Evolutionary conservation across 2,888 invertebrate species (phyloP), one percentile per base, ranked within the genome.

Genomic region (Drosophila eohydei): DNA sequence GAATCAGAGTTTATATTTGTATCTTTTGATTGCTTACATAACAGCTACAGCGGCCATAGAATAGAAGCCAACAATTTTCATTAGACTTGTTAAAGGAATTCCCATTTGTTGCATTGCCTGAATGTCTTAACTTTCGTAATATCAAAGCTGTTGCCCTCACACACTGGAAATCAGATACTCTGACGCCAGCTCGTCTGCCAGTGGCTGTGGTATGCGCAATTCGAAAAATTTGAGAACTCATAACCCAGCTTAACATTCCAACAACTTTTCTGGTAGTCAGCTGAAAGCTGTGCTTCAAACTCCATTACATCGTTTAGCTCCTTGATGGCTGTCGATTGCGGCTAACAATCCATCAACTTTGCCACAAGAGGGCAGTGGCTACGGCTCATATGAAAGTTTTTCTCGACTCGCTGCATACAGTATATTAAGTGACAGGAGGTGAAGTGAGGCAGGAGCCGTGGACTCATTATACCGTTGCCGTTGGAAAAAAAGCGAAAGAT

Each of bases 151-250:
- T n/a, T 26, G 28, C 3, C 7, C 16, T 14, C n/a, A 32, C 26
- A 16, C 12, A 21, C 2, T 6, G 14, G 32, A 46, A 48, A 61
- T 46, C 16, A 4, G 62, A 38, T 11, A 30, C 21, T 3, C 30
- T n/a, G 36, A 5, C 21, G 50, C 50, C 28, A 51, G 38, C 38
- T 38, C 28, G 30, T 36, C 38, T 32, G 16, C 57, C 28, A 2
- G 11, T 41, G 26, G 14, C n/a, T 41, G 21, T 21, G 50, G 32
- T 21, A n/a, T 32, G 14, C 16, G 12, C 36, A 16, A 38, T 38
- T 52, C 60, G 57, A 60, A 65, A 82, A 85, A 32, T 71, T 85
- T 76, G 21, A 57, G 61, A 73, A 79, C 68, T 71, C 64, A 75
- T 79, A 82, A 85, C 68, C 71, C 44, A 61, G 46, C 55, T 59